Evolutionary conservation across 2,113 vertebrate species (phyloP), one percentile per base, ranked within the genome.

Genomic region (Panthera uncia): DNA sequence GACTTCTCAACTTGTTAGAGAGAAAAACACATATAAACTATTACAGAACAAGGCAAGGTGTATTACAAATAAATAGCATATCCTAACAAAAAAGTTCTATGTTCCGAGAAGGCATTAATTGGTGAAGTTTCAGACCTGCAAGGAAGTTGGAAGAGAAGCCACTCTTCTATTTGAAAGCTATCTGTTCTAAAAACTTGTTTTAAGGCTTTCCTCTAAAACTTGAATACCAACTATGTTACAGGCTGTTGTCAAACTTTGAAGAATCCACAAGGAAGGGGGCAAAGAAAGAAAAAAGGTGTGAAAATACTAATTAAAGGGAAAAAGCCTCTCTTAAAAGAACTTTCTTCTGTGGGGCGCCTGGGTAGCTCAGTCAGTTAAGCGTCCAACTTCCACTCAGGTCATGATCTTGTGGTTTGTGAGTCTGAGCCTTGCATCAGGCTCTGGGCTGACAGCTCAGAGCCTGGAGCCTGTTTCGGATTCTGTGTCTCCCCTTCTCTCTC

Each of bases 111-210:
- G 25, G 12, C 48, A 81, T 25, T n/a, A 55, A 57, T n/a, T 2
- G 33, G 63, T 19, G 33, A 94, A 25, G 66, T 63, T 87, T 89
- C 80, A 66, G 38, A 50, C 80, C 50, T 87, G 29, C 86, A 87
- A 33, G 29, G 4, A 95, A 74, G 38, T 83, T 79, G 48, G 27
- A 57, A 82, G 38, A 97, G 19, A 82, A 93, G 61, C 11, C 48
- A 71, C 31, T n/a, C 52, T 79, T 91, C 63, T 93, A 83, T 41
- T n/a, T 27, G 5, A 86, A 87, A 79, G 25, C 23, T 89, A n/a
- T 48, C 10, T 92, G 84, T 94, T 89, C 81, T 69, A 10, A 92
- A 97, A 90, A 90, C 21, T 65, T 91, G 19, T 87, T 95, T 89
- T 21, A 92, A 92, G 23, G 18, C 14, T 68, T 95, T 55, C 29